phyloP scores from a whole-genome alignment of 2,888 invertebrate species.

The Dryobotodes eremita region DNA sequence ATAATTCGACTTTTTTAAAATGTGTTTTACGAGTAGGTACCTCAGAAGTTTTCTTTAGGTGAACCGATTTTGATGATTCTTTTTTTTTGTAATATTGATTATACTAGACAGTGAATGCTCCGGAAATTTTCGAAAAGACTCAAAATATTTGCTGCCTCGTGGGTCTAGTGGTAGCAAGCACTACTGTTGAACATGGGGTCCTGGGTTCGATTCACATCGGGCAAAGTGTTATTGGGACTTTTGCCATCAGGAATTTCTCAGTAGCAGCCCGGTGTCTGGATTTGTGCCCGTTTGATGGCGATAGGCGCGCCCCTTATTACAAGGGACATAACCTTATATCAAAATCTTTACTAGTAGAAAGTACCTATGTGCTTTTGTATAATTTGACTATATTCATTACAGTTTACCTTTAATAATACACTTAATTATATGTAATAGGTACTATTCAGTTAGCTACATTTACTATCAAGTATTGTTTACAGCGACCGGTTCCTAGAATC shows the following conservation, averaged over 20 bases:
- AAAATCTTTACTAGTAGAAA: neutral
- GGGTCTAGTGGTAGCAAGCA: neutral
- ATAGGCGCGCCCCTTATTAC: neutral
- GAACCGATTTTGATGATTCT: too few relatives aligned
- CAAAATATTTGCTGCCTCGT: neutral
- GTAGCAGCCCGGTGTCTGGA: neutral
- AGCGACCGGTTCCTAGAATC: conserved; percentile 43
- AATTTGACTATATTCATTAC: neutral
- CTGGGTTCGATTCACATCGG: neutral
- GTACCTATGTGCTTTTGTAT: neutral
- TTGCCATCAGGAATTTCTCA: neutral
- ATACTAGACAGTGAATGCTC: too few relatives aligned
- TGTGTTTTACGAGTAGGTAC: too few relatives aligned
- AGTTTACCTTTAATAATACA: neutral
- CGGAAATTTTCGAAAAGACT: too few relatives aligned
- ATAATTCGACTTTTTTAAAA: too few relatives aligned
- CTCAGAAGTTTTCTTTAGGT: too few relatives aligned
- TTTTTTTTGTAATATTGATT: too few relatives aligned
- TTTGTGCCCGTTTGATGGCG: neutral
- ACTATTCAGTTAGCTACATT: conserved; percentile 1
- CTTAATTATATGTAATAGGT: neutral
- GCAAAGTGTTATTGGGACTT: neutral
- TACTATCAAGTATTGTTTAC: conserved; percentile 23
- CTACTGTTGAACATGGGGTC: neutral
- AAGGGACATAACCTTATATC: neutral